Evolutionary conservation across 2,888 invertebrate species (phyloP).

Genomic region (Acrobasis consociella): DNA sequence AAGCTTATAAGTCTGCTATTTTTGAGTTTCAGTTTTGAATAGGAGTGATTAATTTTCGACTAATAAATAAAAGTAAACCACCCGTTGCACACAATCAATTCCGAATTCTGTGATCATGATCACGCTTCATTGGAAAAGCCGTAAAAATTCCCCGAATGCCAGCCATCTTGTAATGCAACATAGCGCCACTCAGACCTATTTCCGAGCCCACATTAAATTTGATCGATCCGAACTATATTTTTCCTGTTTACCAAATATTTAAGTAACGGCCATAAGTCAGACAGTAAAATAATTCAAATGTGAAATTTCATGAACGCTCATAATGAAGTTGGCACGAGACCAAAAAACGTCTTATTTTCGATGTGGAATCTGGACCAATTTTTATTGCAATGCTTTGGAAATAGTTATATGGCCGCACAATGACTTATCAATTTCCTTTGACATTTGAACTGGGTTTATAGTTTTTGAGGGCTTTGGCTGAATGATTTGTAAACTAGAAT

Average conservation of each 20-base stretch:
- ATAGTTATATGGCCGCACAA: conserved; percentile 70
- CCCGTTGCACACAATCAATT: conserved; percentile 1
- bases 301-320: conserved; percentile 83
- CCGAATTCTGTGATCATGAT: background rate
- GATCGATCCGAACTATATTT: conserved; percentile 81
- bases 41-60: no score
- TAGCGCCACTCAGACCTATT: conserved; percentile 76
- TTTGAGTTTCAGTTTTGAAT: no score
- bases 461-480: background rate
- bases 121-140: background rate
- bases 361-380: conserved; percentile 82
- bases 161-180: conserved; percentile 50
- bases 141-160: conserved; percentile 2
- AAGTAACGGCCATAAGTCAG: conserved; percentile 83
- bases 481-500: background rate
- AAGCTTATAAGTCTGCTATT: no score
- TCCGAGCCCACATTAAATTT: conserved; percentile 75
- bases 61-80: background rate
- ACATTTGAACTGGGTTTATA: conserved; percentile 9
- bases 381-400: conserved; percentile 79
- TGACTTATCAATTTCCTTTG: conserved; percentile 60
- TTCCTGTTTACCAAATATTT: conserved; percentile 83
- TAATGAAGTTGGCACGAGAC: conserved; percentile 82
- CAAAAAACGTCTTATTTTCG: conserved; percentile 83
- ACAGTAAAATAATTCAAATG: conserved; percentile 83